Base-by-base conservation (phyloP, 2,797 vertebrate species). In the Echiichthys vipera region DNA sequence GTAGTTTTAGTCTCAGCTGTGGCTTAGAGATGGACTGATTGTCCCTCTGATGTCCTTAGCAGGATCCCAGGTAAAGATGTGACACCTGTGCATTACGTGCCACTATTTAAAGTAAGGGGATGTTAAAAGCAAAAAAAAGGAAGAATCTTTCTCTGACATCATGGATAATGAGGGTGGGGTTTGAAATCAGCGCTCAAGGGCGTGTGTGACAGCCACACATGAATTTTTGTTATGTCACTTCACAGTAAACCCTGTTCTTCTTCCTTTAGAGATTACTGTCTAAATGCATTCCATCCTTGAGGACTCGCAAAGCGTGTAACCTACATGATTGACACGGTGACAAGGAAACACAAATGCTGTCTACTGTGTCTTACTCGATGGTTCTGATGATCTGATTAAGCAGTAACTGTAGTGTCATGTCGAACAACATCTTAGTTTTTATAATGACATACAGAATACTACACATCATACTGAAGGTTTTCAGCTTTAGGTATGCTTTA, bases 71-170 rank as follows among this genome's bases (percentile, higher is more conserved):
- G 30, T 78, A 7, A 58, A 63, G 59, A 32, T 79, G 67, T 83
- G 73, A 73, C 76, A 74, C 66, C 74, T 67, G 65, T 65, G 45
- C 14, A 2, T 2, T 14, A 4, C 7, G 5, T 53, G 13, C 25
- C 37, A 2, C 47, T 85, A 78, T 89, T 82, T 89, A 88, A 80
- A 42, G 3, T n/a, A n/a, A n/a, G n/a, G 9, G 8, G 71, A 11
- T 30, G 65, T 63, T 27, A 25, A 34, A 30, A 39, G 37, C 7
- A 2, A 5, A 25, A 7, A 5, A n/a, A n/a, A n/a, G n/a, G 24
- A 12, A 29, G 7, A n/a, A n/a, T n/a, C n/a, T n/a, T n/a, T n/a
- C 2, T 14, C 29, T 17, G 32, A n/a, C n/a, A n/a, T n/a, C n/a
- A n/a, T n/a, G n/a, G n/a, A n/a, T 0, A 17, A 0, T 24, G 1